Percentiles rank a stretch among this genome's conserved stretches.
Evolutionary conservation across 2,888 invertebrate species (phyloP).

Genomic region (Norana najaformis): DNA sequence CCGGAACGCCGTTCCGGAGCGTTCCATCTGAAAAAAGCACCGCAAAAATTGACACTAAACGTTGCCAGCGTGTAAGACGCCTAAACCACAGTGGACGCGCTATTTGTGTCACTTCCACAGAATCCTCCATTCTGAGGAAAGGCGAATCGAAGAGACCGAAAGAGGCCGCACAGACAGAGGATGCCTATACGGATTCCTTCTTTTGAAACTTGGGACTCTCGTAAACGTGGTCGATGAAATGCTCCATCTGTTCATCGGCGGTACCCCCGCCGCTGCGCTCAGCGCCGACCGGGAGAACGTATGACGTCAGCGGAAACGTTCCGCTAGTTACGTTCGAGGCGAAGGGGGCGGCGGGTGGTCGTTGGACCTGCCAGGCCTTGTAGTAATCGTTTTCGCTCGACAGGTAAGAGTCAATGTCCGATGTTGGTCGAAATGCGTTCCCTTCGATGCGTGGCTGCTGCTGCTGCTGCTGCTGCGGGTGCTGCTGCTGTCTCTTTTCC

Average conservation of each 20-base stretch:
- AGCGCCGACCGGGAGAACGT: not conserved
- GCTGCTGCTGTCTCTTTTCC: not conserved
- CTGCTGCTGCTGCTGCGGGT: not conserved
- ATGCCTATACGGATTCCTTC: not conserved
- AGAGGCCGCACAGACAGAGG: not conserved
- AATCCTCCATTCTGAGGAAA: no score
- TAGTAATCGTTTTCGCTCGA: constrained; percentile 33
- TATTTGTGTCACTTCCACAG: not conserved
- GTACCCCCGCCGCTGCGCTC: not conserved
- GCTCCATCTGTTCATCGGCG: not conserved
- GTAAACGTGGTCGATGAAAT: constrained; percentile 28
- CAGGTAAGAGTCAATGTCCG: constrained; percentile 29
- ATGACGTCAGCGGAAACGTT: constrained; percentile 23
- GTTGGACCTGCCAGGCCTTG: constrained; percentile 27
- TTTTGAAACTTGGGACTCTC: constrained; percentile 28
- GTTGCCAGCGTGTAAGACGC: not conserved
- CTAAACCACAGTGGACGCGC: not conserved
- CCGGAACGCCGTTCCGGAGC: no score
- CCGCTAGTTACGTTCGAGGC: not conserved
- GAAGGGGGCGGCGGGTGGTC: not conserved
- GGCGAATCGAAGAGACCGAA: not conserved
- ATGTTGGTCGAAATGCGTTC: not conserved
- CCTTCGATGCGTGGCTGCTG: not conserved
- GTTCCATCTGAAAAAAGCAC: no score
- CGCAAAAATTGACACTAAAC: no score